Conservation (phyloP, 2,797 vertebrate genomes). For the Podarcis siculus region DNA sequence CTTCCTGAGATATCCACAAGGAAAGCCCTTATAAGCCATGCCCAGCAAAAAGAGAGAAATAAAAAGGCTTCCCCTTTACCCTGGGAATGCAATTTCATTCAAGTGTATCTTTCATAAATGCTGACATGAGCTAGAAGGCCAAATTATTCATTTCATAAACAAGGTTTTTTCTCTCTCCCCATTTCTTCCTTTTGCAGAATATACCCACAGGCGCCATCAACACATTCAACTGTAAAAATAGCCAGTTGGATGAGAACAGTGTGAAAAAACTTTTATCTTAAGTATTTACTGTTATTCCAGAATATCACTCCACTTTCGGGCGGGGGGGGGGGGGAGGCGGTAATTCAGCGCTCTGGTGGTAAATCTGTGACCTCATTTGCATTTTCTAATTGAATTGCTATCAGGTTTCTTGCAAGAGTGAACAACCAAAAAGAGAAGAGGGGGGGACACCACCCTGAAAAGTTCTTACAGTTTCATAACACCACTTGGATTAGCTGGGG, state of each 20-base stretch:
- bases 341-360: constrained; percentile 68
- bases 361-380: constrained; percentile 79
- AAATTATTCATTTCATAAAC: constrained; percentile 54
- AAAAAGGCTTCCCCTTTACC: background rate
- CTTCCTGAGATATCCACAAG: background rate
- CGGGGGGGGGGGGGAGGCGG: constrained; percentile 34
- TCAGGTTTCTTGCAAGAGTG: constrained; percentile 82
- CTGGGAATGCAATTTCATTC: constrained; percentile 1
- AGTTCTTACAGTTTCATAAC: constrained; percentile 55
- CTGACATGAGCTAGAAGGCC: constrained; percentile 40
- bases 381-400: constrained; percentile 85
- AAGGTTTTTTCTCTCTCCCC: background rate
- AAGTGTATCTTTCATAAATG: constrained; percentile 45
- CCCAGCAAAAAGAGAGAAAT: background rate
- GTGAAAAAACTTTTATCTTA: constrained; percentile 55
- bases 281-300: constrained; percentile 68
- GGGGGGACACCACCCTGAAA: background rate
- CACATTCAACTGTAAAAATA: constrained; percentile 23
- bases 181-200: constrained; percentile 32
- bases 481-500: constrained; percentile 35
- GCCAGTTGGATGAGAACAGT: constrained; percentile 37
- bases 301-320: constrained; percentile 57
- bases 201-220: constrained; percentile 45
- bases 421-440: constrained; percentile 52
- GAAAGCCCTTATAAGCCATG: background rate